phyloP scores from a whole-genome alignment of 2,113 vertebrate species.

The Triplophysa rosa region DNA sequence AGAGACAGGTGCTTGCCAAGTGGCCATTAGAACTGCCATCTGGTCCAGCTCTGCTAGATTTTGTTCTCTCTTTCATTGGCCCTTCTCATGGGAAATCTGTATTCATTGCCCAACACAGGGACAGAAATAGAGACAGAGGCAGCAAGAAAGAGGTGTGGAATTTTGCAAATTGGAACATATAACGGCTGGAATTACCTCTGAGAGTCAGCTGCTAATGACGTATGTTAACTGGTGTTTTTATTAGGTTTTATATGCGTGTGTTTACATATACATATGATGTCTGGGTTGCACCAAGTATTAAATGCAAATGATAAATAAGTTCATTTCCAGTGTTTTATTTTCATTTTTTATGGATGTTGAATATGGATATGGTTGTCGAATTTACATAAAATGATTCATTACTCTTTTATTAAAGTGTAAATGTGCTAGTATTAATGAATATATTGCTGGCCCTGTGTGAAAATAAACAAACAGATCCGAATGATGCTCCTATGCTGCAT shows the following conservation, averaged over 20 bases:
- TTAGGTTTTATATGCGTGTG: not conserved
- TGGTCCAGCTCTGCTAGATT: slow-evolving; percentile 51
- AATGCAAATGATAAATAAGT: slow-evolving; percentile 7
- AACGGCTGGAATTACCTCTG: slow-evolving; percentile 27
- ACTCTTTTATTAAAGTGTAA: slow-evolving; percentile 17
- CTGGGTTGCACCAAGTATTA: not conserved
- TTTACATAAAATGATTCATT: not conserved
- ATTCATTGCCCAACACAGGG: slow-evolving; percentile 46
- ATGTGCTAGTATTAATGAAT: slow-evolving; percentile 20
- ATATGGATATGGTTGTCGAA: not conserved
- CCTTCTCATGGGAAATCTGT: slow-evolving; percentile 50
- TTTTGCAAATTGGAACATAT: slow-evolving; percentile 27
- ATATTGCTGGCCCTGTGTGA: not conserved
- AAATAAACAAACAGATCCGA: not conserved
- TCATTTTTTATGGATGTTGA: not conserved
- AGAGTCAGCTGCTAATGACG: slow-evolving; percentile 5
- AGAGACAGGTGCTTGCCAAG: slow-evolving; percentile 42
- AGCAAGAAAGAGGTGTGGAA: slow-evolving; percentile 30
- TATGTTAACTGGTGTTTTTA: not conserved
- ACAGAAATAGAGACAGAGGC: slow-evolving; percentile 34
- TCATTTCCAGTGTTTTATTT: too few relatives aligned
- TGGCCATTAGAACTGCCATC: slow-evolving; percentile 56
- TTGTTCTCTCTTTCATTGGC: slow-evolving; percentile 49
- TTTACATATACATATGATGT: not conserved
- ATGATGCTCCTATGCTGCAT: not conserved